Conservation (phyloP, 2,888 invertebrate genomes). For the Polydrusus cervinus region DNA sequence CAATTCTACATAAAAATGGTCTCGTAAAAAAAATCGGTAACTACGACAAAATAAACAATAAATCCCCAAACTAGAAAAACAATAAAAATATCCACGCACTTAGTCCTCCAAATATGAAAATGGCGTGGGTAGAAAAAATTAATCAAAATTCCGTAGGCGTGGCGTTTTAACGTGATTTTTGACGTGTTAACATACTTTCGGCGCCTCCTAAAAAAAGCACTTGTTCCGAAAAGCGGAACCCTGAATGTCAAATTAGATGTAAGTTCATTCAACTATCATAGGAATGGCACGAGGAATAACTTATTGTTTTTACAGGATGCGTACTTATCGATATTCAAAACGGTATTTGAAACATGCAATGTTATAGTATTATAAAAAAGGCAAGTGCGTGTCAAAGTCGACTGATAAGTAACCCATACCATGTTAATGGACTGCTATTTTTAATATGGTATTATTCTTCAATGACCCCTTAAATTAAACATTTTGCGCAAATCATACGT, state of each 20-base stretch:
- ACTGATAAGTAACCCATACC: too few relatives aligned
- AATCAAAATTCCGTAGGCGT: constrained; percentile 19
- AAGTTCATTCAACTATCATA: constrained; percentile 21
- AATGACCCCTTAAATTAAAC: too few relatives aligned
- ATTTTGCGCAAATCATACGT: too few relatives aligned
- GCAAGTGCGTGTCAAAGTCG: not conserved
- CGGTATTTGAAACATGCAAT: constrained; percentile 1
- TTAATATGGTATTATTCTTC: too few relatives aligned
- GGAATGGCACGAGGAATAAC: not conserved
- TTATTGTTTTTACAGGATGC: constrained; percentile 17
- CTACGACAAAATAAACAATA: not conserved
- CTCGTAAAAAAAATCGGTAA: not conserved
- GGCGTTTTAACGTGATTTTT: constrained; percentile 16
- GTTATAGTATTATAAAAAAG: not conserved
- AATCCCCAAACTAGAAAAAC: constrained; percentile 4
- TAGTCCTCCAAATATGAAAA: constrained; percentile 4
- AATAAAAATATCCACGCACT: not conserved
- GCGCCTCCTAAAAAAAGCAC: constrained; percentile 23
- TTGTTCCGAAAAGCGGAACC: constrained; percentile 14
- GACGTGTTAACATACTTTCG: constrained; percentile 26
- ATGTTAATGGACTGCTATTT: too few relatives aligned
- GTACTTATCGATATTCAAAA: not conserved
- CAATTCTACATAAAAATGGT: too few relatives aligned
- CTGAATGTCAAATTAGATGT: constrained; percentile 21
- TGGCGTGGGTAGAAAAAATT: constrained; percentile 9